Evolutionary conservation across 2,888 invertebrate species (phyloP), one percentile per base, ranked within the genome.

Genomic region (Diabrotica balteata): DNA sequence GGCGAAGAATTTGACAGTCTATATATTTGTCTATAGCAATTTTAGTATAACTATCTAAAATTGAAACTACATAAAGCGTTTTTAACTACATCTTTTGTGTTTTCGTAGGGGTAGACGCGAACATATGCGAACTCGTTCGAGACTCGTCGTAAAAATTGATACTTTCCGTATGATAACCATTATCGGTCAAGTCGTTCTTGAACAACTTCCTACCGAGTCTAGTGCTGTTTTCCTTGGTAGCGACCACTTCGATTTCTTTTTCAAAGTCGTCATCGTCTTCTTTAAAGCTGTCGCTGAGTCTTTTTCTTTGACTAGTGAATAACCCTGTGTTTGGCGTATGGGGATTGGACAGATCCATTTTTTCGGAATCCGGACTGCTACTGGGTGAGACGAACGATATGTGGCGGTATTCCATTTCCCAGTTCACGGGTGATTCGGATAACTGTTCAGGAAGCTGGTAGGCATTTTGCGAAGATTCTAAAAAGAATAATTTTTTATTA

Each of bases 261-360:
- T 43, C 17, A 7, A 42, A 54, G n/a, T 74, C 74, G 5, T 70
- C 69, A 54, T 80, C 76, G 43, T 79, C 80, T 43, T 73, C 71
- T 66, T 78, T 80, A 70, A 84, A 84, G 75, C 84, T 84, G 71
- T 83, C 80, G 1, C 84, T 83, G 17, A 84, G 76, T 73, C 84
- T 82, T 77, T 84, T 84, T 51, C 83, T 75, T 69, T 83, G 82
- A 72, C 82, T 80, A 55, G 75, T 78, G 68, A 82, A 80, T 47
- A 80, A 75, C 72, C 80, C 81, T 7, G 83, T 81, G 66, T 81
- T 82, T 0, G 84, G 83, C 7, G 84, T 83, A 60, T 78, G 78
- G 3, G 78, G 73, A 68, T 78, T 79, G 5, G 82, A 82, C 9
- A 81, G 74, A 43, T 84, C 83, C 81, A 83, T 83, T 68, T 77